Conservation (phyloP, 53 echinoderm and acorn worm species). For the Crossaster papposus region DNA sequence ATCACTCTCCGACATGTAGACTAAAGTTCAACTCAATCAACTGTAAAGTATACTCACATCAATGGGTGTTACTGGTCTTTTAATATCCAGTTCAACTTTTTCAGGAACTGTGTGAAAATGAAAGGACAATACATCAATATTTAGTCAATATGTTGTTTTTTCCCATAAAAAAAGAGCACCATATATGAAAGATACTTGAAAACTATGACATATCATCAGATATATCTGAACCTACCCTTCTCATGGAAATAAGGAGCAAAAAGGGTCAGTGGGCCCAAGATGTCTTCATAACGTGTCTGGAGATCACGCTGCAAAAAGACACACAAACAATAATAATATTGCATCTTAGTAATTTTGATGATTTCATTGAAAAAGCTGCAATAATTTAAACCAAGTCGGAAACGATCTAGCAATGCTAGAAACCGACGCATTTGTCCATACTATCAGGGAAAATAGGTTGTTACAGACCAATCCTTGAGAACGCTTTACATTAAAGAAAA, state of each 20-base stretch:
- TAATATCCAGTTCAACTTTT: slow-evolving; percentile 79
- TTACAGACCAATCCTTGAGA: no score
- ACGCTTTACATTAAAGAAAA: no score
- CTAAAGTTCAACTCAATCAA: no score
- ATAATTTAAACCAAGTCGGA: neutral
- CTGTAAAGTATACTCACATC: slow-evolving; percentile 70
- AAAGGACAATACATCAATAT: neutral
- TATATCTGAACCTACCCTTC: slow-evolving; percentile 72
- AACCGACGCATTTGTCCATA: no score
- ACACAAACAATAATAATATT: neutral
- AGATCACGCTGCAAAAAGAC: slow-evolving; percentile 73
- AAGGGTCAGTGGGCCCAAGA: slow-evolving; percentile 87
- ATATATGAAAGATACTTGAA: neutral
- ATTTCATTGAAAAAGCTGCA: neutral
- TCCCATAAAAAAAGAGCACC: neutral
- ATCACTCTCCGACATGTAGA: no score
- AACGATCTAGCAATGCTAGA: no score
- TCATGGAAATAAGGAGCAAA: slow-evolving; percentile 93
- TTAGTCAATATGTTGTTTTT: neutral
- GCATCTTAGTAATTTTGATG: neutral
- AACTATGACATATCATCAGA: neutral
- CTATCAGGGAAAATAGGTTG: no score
- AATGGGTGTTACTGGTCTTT: slow-evolving; percentile 92
- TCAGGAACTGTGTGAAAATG: slow-evolving; percentile 62
- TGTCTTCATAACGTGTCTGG: slow-evolving; percentile 93